Percentiles rank a stretch among this genome's conserved stretches.
phyloP scores from a whole-genome alignment of 1,140 invertebrate genomes.

The Cyclina sinensis region DNA sequence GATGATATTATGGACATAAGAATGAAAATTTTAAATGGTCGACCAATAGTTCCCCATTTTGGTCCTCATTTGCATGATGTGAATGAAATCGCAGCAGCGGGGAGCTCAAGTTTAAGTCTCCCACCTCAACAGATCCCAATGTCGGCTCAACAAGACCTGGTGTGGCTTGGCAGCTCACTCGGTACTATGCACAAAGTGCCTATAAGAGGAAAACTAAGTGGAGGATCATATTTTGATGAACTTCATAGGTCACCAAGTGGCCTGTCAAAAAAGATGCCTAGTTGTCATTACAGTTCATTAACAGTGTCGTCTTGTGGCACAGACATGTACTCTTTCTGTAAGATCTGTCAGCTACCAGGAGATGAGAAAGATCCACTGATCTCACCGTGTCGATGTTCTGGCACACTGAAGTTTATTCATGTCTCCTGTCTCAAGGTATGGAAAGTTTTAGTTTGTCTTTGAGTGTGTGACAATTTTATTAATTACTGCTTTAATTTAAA shows the following conservation, averaged over 20 bases:
- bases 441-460: no score
- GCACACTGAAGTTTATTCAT: slow-evolving; percentile 88
- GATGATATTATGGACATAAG: slow-evolving; percentile 28
- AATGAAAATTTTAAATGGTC: slow-evolving; percentile 19
- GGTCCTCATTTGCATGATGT: neutral
- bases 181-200: slow-evolving; percentile 65
- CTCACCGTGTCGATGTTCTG: slow-evolving; percentile 88
- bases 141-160: slow-evolving; percentile 23
- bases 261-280: slow-evolving; percentile 39
- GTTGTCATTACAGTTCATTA: slow-evolving; percentile 64
- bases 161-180: slow-evolving; percentile 64
- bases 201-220: neutral
- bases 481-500: no score
- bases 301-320: slow-evolving; percentile 80
- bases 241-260: slow-evolving; percentile 17
- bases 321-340: slow-evolving; percentile 86
- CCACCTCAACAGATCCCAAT: slow-evolving; percentile 28
- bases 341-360: slow-evolving; percentile 88
- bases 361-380: slow-evolving; percentile 87
- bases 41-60: slow-evolving; percentile 58
- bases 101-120: slow-evolving; percentile 45
- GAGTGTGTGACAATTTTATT: no score
- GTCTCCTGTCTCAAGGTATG: slow-evolving; percentile 88
- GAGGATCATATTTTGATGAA: slow-evolving; percentile 15
- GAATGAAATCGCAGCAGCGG: slow-evolving; percentile 5